phyloP scores from a whole-genome alignment of 2,113 vertebrate species.

The Collichthys lucidus region DNA sequence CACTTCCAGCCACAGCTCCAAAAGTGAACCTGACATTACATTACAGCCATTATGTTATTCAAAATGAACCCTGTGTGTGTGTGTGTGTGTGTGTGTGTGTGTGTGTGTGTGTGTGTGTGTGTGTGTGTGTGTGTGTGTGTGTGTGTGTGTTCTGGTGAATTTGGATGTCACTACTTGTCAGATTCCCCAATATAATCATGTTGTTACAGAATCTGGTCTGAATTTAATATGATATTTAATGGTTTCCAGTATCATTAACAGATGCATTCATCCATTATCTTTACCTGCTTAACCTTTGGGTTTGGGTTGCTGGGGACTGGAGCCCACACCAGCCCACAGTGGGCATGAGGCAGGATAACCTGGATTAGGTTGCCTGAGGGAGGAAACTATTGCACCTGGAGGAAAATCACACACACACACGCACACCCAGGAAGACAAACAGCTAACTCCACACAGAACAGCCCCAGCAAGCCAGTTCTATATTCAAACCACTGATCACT shows the following conservation, averaged over 20 bases:
- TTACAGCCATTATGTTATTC: conserved; percentile 41
- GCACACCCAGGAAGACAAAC: not conserved
- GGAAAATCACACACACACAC: not conserved
- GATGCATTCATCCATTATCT: not conserved
- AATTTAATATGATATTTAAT: too few species aligned
- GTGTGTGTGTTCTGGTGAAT: not conserved
- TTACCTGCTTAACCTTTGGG: not conserved
- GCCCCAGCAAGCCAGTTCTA: not conserved
- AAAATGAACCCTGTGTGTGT: conserved; percentile 14
- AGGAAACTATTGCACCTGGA: not conserved
- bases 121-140: conserved; percentile 11
- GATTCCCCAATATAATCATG: not conserved
- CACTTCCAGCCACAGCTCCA: conserved; percentile 29
- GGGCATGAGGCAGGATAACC: not conserved
- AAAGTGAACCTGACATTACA: conserved; percentile 30
- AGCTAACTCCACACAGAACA: not conserved
- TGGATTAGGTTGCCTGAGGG: not conserved
- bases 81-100: conserved; percentile 9
- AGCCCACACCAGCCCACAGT: not conserved
- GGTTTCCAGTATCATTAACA: not conserved
- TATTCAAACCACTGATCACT: not conserved
- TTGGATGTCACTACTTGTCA: not conserved
- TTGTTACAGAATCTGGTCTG: too few species aligned
- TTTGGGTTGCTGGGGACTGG: not conserved
- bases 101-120: conserved; percentile 5